Percentiles rank a stretch among this genome's conserved stretches.
Evolutionary conservation across 2,113 vertebrate genomes (phyloP).

Genomic region (Pseudopipra pipra): DNA sequence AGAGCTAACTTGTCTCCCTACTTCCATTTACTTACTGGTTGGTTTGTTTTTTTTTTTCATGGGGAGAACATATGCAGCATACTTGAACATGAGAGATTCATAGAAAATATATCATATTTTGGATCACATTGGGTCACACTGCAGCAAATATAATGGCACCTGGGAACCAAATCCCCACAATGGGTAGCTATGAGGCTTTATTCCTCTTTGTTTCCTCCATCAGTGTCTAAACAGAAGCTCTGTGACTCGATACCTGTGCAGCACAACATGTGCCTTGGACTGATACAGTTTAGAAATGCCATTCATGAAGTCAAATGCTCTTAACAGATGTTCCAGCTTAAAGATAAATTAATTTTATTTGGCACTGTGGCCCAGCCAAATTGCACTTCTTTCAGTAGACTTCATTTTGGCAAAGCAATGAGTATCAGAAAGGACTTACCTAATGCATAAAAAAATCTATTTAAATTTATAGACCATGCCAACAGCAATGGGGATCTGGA

Average conservation of each 20-base stretch:
- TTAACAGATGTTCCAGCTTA: conserved; percentile 35
- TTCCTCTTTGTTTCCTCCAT: background rate
- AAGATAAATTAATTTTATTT: conserved; percentile 43
- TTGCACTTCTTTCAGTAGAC: conserved; percentile 39
- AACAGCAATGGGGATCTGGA: background rate
- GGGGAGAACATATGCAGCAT: background rate
- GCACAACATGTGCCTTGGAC: background rate
- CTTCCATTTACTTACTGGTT: background rate
- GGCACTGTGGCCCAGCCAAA: conserved; percentile 18
- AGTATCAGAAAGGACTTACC: background rate
- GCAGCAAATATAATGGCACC: background rate
- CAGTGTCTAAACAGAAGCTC: background rate
- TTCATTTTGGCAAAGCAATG: background rate
- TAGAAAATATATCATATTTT: background rate
- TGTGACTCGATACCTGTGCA: background rate
- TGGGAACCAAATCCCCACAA: background rate
- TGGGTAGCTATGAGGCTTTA: background rate
- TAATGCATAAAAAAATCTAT: background rate
- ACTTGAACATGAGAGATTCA: fast-evolving
- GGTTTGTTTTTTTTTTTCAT: background rate
- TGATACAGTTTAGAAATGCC: background rate
- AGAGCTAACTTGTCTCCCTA: background rate
- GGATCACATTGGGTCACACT: background rate
- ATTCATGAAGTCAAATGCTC: conserved; percentile 14
- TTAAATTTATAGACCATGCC: background rate